Percentiles rank a stretch among this genome's conserved stretches.
These are phyloP conservation scores for Chymomyza amoena DNA, from an alignment of 2,888 invertebrate species.

Conservation along the genomic window DNA sequence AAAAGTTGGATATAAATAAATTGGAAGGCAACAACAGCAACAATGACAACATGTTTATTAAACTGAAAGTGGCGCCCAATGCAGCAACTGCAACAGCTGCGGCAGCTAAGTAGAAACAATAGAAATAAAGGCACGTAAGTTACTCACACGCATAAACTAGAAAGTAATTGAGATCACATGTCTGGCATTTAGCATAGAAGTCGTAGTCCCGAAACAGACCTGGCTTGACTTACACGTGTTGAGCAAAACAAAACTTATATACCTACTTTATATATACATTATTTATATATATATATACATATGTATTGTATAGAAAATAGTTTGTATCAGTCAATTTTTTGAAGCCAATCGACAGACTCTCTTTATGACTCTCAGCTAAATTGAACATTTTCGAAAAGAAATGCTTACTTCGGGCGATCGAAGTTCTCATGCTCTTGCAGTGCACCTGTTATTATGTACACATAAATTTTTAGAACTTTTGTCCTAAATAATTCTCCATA, in stretches of 20 bases:
- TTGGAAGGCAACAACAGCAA: constrained; percentile 54
- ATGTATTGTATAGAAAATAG: constrained; percentile 41
- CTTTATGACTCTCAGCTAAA: not conserved
- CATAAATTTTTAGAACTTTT: not conserved
- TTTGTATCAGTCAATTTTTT: constrained; percentile 66
- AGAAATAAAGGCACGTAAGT: constrained; percentile 3
- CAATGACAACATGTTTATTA: constrained; percentile 75
- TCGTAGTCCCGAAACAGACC: not conserved
- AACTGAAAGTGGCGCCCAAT: constrained; percentile 74
- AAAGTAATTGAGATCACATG: constrained; percentile 1
- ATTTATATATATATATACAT: constrained; percentile 38
- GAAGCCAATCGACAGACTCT: constrained; percentile 56
- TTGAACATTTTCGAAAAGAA: constrained; percentile 4
- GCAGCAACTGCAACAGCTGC: constrained; percentile 65
- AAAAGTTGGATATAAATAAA: constrained; percentile 77
- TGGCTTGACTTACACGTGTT: not conserved
- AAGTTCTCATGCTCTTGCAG: not conserved
- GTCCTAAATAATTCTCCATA: no score
- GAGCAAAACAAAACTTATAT: constrained; percentile 33
- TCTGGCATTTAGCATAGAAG: constrained; percentile 16
- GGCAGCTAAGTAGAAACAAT: constrained; percentile 36
- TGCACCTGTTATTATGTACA: not conserved
- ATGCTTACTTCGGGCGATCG: not conserved
- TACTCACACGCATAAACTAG: not conserved
- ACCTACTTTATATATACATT: constrained; percentile 51